Percentiles rank a stretch among this genome's conserved stretches.
Evolutionary conservation across 1,140 invertebrate genomes (phyloP).

Genomic region (Drosophila triauraria): DNA sequence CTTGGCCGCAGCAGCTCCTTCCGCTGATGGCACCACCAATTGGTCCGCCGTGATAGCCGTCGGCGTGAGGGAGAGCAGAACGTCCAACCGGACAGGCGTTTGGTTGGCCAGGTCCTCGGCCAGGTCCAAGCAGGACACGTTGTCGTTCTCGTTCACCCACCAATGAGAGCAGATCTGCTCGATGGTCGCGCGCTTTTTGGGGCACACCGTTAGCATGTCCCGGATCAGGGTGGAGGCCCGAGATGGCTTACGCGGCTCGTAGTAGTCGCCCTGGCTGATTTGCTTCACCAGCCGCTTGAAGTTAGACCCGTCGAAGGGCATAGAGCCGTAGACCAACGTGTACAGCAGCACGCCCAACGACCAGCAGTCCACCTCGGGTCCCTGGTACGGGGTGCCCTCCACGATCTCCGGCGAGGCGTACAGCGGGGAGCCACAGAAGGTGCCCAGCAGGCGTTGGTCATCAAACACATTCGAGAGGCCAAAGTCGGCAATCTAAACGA

Average conservation of each 20-base stretch:
- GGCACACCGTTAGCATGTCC: slow-evolving; percentile 97
- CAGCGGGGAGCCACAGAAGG: slow-evolving; percentile 98
- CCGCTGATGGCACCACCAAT: slow-evolving; percentile 87
- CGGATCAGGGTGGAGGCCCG: slow-evolving; percentile 97
- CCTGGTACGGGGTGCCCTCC: slow-evolving; percentile 98
- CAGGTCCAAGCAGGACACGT: slow-evolving; percentile 92
- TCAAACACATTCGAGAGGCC: slow-evolving; percentile 99
- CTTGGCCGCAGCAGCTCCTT: slow-evolving; percentile 67
- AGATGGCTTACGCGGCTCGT: slow-evolving; percentile 98
- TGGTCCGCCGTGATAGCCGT: slow-evolving; percentile 89
- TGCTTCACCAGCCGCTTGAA: slow-evolving; percentile 98
- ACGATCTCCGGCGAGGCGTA: slow-evolving; percentile 99
- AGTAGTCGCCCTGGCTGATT: slow-evolving; percentile 98
- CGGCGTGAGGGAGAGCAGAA: slow-evolving; percentile 93
- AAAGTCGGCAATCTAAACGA: slow-evolving; percentile 97
- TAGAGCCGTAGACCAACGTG: slow-evolving; percentile 99
- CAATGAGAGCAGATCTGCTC: slow-evolving; percentile 97
- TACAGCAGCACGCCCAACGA: slow-evolving; percentile 98
- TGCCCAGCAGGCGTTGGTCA: slow-evolving; percentile 94
- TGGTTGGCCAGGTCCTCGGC: slow-evolving; percentile 95
- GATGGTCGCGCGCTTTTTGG: slow-evolving; percentile 94
- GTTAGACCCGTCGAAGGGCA: slow-evolving; percentile 99
- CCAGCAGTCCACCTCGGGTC: slow-evolving; percentile 98
- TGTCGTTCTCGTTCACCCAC: slow-evolving; percentile 96
- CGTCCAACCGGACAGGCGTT: slow-evolving; percentile 94